Percentiles rank a stretch among this genome's conserved stretches.
Conservation (phyloP, 2,113 vertebrate species). For the Australoheros scitulus region DNA sequence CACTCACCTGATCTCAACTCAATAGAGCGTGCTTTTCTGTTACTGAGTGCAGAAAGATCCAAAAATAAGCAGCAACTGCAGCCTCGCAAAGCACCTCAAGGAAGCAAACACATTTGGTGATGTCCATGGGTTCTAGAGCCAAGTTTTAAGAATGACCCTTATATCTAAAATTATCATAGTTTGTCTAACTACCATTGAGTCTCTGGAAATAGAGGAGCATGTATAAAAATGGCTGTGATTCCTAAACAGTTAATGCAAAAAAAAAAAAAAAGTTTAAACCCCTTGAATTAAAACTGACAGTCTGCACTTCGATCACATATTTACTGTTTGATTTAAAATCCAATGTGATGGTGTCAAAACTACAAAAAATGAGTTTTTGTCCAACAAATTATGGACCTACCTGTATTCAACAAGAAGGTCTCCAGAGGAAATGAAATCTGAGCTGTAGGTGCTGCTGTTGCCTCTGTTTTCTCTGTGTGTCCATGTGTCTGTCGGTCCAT, state of each 20-base stretch:
- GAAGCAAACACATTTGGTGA: neutral
- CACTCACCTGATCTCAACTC: neutral
- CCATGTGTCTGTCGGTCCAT: neutral
- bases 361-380: neutral
- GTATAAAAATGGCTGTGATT: neutral
- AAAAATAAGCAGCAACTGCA: neutral
- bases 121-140: neutral
- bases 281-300: neutral
- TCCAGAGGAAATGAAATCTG: neutral
- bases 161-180: neutral
- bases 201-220: neutral
- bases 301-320: neutral
- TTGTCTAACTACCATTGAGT: neutral
- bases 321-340: neutral
- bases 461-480: conserved; percentile 9
- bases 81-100: neutral
- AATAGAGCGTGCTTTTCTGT: neutral
- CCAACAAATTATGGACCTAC: neutral
- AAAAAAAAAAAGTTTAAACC: too few relatives aligned
- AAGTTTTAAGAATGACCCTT: neutral
- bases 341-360: neutral
- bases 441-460: conserved; percentile 9
- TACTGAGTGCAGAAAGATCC: neutral
- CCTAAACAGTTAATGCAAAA: neutral
- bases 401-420: neutral